Evolutionary conservation across 2,797 vertebrate species (phyloP), one percentile per base, ranked within the genome.

Genomic region (Synanceia verrucosa): DNA sequence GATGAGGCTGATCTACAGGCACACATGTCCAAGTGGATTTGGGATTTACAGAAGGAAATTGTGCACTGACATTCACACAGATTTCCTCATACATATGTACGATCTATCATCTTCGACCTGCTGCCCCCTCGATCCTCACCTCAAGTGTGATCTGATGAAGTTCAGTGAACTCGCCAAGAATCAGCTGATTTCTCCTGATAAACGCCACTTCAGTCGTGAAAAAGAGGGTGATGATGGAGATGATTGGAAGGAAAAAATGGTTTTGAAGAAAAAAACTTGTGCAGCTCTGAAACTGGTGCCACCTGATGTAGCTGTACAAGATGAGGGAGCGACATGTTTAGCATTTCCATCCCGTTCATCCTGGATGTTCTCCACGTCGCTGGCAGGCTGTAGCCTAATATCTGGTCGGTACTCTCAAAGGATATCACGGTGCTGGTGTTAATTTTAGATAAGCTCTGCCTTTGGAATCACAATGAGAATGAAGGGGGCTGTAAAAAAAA

Each of bases 381-480:
- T 3, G 69, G 56, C 76, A 36, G 52, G 61, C 73, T 80, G 81
- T 84, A 29, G 48, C 16, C 48, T 51, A 78, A 84, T 86, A 86
- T 86, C 84, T 73, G 81, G 58, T 73, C 65, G 59, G 70, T 73
- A 53, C 78, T 78, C 89, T 86, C 89, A 16, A 5, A 82, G 89
- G 89, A 87, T 46, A 29, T 78, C 77, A 66, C 73, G 50, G 76
- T 1, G 70, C 83, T 70, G 69, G 69, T 86, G 87, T 72, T 89
- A 73, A 87, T 86, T 88, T 85, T 79, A 88, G 81, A 84, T 82
- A 79, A 90, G 83, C 79, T 86, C 78, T 73, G 82, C 76, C 77
- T 85, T 64, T 74, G 74, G 86, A 88, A 85, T 88, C 76, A 74
- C 86, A 88, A 90, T 85, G 84, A 88, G 84, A 74, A 81, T 6